Evolutionary conservation across 2,797 vertebrate species (phyloP), one percentile per base, ranked within the genome.

Genomic region (Epinephelus malabaricus): DNA sequence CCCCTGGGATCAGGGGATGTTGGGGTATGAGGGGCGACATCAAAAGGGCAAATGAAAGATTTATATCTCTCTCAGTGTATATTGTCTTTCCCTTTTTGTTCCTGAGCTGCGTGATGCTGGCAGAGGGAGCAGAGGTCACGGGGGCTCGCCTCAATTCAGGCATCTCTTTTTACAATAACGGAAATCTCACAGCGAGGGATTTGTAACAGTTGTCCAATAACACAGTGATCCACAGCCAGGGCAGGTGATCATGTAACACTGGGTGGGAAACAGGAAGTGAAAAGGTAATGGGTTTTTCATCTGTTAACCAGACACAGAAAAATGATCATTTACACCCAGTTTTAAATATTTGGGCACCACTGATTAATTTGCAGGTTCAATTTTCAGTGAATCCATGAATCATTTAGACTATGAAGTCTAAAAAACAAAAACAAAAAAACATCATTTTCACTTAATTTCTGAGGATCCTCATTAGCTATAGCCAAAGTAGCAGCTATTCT

Each of bases 31-130:
- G 76, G 54, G 45, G 70, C 59, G 55, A 53, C 82, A 78, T 90
- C 71, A 91, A 87, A 89, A 54, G 53, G 86, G 75, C 63, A 89
- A 88, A 83, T 81, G 61, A 87, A 85, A 89, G 89, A 95, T 93
- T 87, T 86, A 81, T 88, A 89, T 90, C 90, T 87, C 80, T 68
- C 56, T 14, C 40, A 13, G 45, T 60, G 60, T 86, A 76, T 76
- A 85, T 83, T 81, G 86, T 73, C 72, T 78, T 78, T 60, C 19
- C 7, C 64, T 84, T 81, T 81, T 68, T 85, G 63, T 67, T 64
- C 59, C 34, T 38, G 62, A 80, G 88, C 76, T 58, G 47, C 46
- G 21, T 78, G 86, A 92, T 66, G 90, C 93, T 62, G 27, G 67
- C 40, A 21, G 56, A 73, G 19, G 53, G 86, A 30, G 79, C 82